phyloP scores from a whole-genome alignment of 2,888 invertebrate genomes.

The Xiphydria camelus region DNA sequence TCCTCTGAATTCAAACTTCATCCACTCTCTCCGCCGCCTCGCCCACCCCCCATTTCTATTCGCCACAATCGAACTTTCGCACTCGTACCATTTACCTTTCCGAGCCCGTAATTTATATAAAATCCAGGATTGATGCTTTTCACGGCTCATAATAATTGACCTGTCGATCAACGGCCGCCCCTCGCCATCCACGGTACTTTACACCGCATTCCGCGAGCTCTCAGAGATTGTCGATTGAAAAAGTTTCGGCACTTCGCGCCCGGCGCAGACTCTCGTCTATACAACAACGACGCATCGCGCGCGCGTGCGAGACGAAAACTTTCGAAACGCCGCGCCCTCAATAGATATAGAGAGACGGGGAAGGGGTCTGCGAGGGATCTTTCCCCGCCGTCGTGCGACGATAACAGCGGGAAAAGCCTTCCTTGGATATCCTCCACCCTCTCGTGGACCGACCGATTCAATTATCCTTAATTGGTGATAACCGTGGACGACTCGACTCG shows the following conservation, averaged over 20 bases:
- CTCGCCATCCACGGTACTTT: no score
- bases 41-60: not conserved
- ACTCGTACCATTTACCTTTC: not conserved
- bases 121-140: not conserved
- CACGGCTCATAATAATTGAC: conserved; percentile 1
- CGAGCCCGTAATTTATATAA: not conserved
- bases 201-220: conserved; percentile 1
- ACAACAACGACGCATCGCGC: no score
- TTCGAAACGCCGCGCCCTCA: no score
- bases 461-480: conserved; percentile 35
- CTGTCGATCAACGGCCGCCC: not conserved
- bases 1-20: no score
- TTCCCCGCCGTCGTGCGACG: conserved; percentile 22
- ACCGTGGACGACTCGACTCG: conserved; percentile 19
- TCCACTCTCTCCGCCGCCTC: not conserved
- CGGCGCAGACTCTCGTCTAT: no score
- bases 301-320: conserved; percentile 1
- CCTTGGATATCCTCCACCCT: no score
- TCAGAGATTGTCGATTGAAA: conserved; percentile 39
- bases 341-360: no score
- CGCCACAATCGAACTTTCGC: not conserved
- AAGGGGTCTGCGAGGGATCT: conserved; percentile 30
- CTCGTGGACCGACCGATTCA: conserved; percentile 17
- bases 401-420: no score
- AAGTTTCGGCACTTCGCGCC: conserved; percentile 31